A percentile compares a stretch with the other conserved stretches of the same genome.
These are phyloP conservation scores for Anser cygnoides DNA, from an alignment of 2,113 vertebrate genomes.

Conservation along the genomic window DNA sequence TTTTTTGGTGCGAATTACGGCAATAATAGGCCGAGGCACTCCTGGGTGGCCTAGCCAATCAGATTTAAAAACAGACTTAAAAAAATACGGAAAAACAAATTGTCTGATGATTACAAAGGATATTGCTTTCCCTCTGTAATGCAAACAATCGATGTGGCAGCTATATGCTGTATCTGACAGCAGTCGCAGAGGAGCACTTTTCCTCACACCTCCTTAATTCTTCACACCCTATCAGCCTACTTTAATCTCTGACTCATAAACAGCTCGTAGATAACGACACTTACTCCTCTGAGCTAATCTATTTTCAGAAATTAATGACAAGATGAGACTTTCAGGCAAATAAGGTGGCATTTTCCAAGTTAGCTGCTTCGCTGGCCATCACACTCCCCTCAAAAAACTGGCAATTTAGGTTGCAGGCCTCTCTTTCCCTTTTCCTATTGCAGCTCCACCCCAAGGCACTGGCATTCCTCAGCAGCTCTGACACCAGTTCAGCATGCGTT, in stretches of 20 bases:
- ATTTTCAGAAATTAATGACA: slow-evolving; percentile 22
- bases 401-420: not conserved
- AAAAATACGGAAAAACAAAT: not conserved
- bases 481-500: not conserved
- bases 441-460: not conserved
- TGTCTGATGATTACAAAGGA: not conserved
- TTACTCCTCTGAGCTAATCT: slow-evolving; percentile 2
- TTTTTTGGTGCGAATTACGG: not conserved
- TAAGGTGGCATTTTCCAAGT: not conserved
- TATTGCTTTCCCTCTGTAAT: not conserved
- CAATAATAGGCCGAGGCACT: not conserved
- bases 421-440: not conserved
- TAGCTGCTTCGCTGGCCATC: not conserved
- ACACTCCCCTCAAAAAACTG: not conserved
- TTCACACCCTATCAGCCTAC: slow-evolving; percentile 22
- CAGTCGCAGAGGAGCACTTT: not conserved
- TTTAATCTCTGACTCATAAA: slow-evolving; percentile 47
- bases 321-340: slow-evolving; percentile 26
- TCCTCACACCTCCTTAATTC: slow-evolving; percentile 13
- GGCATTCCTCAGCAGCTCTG: not conserved
- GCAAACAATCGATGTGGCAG: not conserved
- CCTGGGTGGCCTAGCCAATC: not conserved
- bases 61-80: not conserved
- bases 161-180: not conserved
- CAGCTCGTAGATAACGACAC: slow-evolving; percentile 1